phyloP scores from a whole-genome alignment of 1,140 invertebrate species.

The Trypoxylus dichotomus region DNA sequence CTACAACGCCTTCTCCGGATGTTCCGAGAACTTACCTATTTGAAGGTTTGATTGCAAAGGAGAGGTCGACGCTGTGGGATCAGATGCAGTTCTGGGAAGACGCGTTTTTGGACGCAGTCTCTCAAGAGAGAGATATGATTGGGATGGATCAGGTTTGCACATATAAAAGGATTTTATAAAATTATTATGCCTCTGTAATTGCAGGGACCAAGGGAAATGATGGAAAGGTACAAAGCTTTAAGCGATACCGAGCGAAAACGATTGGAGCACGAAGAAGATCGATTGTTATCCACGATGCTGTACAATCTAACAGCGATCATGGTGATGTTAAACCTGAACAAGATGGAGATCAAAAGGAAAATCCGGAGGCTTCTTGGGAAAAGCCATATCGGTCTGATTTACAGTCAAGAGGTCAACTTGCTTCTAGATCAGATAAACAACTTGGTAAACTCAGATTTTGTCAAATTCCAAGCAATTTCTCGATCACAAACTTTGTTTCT shows the following conservation, averaged over 20 bases:
- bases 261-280: constrained; percentile 97
- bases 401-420: constrained; percentile 97
- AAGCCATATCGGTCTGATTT: constrained; percentile 96
- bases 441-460: constrained; percentile 66
- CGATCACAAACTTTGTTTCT: neutral
- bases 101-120: constrained; percentile 96
- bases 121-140: constrained; percentile 97
- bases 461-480: neutral
- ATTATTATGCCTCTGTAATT: neutral
- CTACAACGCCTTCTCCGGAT: constrained; percentile 80
- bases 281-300: constrained; percentile 90
- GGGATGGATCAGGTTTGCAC: constrained; percentile 90
- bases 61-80: constrained; percentile 90
- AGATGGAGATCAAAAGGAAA: constrained; percentile 87
- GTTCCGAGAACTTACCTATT: constrained; percentile 88
- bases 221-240: constrained; percentile 94
- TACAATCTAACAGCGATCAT: constrained; percentile 97
- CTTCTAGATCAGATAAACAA: constrained; percentile 94
- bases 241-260: constrained; percentile 94
- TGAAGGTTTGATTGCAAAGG: constrained; percentile 73
- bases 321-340: constrained; percentile 90
- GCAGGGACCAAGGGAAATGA: constrained; percentile 94
- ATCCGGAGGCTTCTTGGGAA: constrained; percentile 93
- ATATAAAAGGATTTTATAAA: neutral
- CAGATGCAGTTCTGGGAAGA: constrained; percentile 99